Percentiles rank a stretch among this genome's conserved stretches.
phyloP scores from a whole-genome alignment of 2,113 vertebrate genomes.

The Loxodonta africana region DNA sequence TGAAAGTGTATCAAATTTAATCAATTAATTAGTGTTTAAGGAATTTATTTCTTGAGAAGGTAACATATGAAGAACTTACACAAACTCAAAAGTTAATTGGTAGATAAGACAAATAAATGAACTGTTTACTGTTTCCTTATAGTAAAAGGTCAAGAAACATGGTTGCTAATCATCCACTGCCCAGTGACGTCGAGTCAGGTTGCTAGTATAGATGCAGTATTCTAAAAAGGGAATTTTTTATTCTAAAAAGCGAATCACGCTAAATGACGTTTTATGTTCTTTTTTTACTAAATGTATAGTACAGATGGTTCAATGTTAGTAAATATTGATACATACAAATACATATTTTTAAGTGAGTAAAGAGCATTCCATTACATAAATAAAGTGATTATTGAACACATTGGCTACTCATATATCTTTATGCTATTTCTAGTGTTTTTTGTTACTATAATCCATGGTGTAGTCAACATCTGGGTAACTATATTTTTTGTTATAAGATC shows the following conservation, averaged over 20 bases:
- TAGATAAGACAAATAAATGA: constrained; percentile 21
- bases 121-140: neutral
- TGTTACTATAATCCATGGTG: neutral
- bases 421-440: neutral
- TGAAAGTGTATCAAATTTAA: neutral
- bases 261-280: neutral
- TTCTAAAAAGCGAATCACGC: neutral
- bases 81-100: constrained; percentile 31
- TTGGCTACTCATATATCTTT: constrained; percentile 1
- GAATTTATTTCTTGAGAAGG: neutral
- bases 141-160: neutral
- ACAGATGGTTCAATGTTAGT: neutral
- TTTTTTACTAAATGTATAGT: constrained; percentile 9
- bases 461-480: constrained; percentile 7
- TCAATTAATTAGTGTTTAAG: neutral
- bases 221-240: no score
- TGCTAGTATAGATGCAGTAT: neutral
- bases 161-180: neutral
- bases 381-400: constrained; percentile 25
- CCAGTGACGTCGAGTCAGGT: neutral
- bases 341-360: neutral
- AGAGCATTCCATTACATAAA: constrained; percentile 26
- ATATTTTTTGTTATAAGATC: constrained; percentile 36
- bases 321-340: neutral
- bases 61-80: neutral